phyloP scores from a whole-genome alignment of 2,888 invertebrate genomes.

The Aromia moschata region DNA sequence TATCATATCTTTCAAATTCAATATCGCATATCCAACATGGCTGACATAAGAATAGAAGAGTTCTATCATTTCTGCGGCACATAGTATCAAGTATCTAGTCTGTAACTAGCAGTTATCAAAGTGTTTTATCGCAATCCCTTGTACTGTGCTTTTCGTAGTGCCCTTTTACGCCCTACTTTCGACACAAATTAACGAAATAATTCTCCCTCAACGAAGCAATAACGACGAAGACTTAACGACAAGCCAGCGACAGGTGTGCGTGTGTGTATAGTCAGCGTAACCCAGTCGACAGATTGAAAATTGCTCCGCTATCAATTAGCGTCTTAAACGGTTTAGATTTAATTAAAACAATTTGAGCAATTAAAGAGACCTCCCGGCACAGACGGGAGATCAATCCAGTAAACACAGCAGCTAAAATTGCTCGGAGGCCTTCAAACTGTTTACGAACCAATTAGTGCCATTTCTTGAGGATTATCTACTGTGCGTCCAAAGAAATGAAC shows the following conservation, averaged over 20 bases:
- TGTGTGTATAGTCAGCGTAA: not conserved
- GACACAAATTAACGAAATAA: not conserved
- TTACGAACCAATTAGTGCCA: not conserved
- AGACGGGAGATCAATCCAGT: not conserved
- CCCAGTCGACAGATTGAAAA: not conserved
- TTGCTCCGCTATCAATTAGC: not conserved
- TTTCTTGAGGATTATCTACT: too few relatives aligned
- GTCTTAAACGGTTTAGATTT: not conserved
- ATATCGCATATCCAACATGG: too few relatives aligned
- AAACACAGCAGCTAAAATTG: not conserved
- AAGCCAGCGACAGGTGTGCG: not conserved
- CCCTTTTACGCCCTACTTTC: too few relatives aligned
- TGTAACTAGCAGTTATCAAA: too few relatives aligned
- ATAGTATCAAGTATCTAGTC: too few relatives aligned
- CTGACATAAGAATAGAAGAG: too few relatives aligned
- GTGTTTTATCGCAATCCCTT: too few relatives aligned
- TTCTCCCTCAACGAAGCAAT: not conserved
- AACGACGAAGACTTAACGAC: not conserved
- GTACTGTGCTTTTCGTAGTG: too few relatives aligned
- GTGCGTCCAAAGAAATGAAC: too few relatives aligned
- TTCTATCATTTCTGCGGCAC: too few relatives aligned
- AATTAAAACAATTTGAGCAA: not conserved
- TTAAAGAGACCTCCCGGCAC: not conserved
- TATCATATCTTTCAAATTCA: too few relatives aligned
- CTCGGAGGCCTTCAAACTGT: not conserved